Conservation (phyloP, 2,888 invertebrate species). For the Scaptomyza parva region DNA sequence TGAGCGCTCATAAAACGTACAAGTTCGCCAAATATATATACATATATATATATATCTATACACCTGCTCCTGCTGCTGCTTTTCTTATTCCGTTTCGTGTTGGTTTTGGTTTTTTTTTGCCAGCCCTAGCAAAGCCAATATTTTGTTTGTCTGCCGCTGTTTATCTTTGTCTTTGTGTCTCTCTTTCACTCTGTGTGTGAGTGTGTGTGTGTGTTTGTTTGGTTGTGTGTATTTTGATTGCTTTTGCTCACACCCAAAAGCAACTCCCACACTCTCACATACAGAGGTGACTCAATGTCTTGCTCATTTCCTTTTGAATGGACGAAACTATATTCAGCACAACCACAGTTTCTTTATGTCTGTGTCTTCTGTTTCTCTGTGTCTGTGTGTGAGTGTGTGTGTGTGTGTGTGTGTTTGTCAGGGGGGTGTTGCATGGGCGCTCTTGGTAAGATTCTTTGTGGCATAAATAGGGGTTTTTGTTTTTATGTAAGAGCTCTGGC, state of each 20-base stretch:
- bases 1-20: constrained; percentile 60
- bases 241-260: constrained; percentile 58
- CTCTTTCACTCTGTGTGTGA: constrained; percentile 18
- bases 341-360: constrained; percentile 44
- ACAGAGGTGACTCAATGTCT: constrained; percentile 76
- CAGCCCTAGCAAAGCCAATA: constrained; percentile 65
- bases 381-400: constrained; percentile 21
- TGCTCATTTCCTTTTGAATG: constrained; percentile 69
- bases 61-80: constrained; percentile 47
- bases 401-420: constrained; percentile 16
- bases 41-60: constrained; percentile 26
- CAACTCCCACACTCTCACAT: constrained; percentile 18
- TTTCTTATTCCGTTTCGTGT: not conserved
- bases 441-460: constrained; percentile 39
- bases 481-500: constrained; percentile 15
- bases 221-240: constrained; percentile 72
- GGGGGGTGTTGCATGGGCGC: constrained; percentile 7
- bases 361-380: no score
- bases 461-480: constrained; percentile 43
- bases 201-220: no score
- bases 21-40: constrained; percentile 24
- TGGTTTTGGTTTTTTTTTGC: constrained; percentile 29
- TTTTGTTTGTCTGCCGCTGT: constrained; percentile 75
- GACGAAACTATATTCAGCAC: constrained; percentile 60
- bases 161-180: constrained; percentile 69